phyloP scores from a whole-genome alignment of 2,888 invertebrate species.

The Dasysyrphus tricinctus region DNA sequence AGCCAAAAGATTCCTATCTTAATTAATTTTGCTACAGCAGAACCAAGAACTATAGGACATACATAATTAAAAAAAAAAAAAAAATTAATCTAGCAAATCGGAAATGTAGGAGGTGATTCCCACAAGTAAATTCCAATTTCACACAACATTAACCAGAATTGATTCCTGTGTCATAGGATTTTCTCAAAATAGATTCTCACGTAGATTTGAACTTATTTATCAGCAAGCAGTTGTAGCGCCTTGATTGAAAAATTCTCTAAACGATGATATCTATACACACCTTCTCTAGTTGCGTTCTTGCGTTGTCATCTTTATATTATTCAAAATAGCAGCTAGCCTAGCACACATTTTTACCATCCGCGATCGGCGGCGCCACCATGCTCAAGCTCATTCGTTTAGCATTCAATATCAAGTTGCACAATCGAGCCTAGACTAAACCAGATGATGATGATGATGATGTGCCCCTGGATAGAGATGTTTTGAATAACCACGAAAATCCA shows the following conservation, averaged over 20 bases:
- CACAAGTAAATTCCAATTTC: slow-evolving; percentile 54
- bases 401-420: slow-evolving; percentile 67
- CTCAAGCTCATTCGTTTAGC: slow-evolving; percentile 8
- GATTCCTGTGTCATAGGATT: slow-evolving; percentile 50
- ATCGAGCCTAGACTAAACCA: slow-evolving; percentile 38
- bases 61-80: background rate
- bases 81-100: slow-evolving; percentile 14
- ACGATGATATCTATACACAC: slow-evolving; percentile 41
- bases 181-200: slow-evolving; percentile 65
- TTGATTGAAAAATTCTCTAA: slow-evolving; percentile 46
- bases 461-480: slow-evolving; percentile 53
- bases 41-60: background rate
- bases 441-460: background rate
- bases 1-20: background rate
- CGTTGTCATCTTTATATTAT: slow-evolving; percentile 21
- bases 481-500: slow-evolving; percentile 28
- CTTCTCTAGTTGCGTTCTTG: slow-evolving; percentile 44
- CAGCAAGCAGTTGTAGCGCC: slow-evolving; percentile 28
- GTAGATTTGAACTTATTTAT: slow-evolving; percentile 68
- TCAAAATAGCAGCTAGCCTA: slow-evolving; percentile 42
- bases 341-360: background rate
- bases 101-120: slow-evolving; percentile 42
- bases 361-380: slow-evolving; percentile 41
- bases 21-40: background rate
- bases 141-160: slow-evolving; percentile 69